Percentiles rank a stretch among this genome's conserved stretches.
phyloP scores from a whole-genome alignment of 2,113 vertebrate genomes.

The Microtus ochrogaster region DNA sequence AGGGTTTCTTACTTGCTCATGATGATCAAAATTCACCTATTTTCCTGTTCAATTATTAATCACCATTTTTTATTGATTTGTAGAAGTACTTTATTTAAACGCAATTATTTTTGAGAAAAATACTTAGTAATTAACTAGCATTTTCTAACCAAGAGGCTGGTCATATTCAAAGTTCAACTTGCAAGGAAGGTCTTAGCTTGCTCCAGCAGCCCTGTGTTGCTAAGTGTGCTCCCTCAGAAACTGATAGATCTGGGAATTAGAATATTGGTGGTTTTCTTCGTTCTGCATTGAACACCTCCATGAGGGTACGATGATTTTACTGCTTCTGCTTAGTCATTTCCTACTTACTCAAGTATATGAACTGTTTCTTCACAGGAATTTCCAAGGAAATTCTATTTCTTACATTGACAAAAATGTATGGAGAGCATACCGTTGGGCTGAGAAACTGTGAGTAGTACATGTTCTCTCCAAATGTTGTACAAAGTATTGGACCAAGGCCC shows the following conservation, averaged over 20 bases:
- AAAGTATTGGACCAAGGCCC: background rate
- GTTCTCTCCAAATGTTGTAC: background rate
- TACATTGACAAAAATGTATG: slow-evolving; percentile 47
- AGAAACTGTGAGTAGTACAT: slow-evolving; percentile 80
- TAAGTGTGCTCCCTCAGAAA: background rate
- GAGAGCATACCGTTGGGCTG: slow-evolving; percentile 78
- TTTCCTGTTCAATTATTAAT: background rate
- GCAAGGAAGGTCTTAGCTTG: background rate
- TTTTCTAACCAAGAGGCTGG: background rate
- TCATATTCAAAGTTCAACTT: background rate
- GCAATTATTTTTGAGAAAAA: background rate
- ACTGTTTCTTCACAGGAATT: slow-evolving; percentile 79
- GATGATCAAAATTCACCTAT: background rate
- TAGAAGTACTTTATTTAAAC: background rate
- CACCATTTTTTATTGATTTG: background rate
- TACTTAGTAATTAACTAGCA: background rate
- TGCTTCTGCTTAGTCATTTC: slow-evolving; percentile 14
- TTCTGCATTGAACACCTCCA: background rate
- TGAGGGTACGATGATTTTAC: background rate
- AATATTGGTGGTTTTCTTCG: background rate
- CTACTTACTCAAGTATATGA: background rate
- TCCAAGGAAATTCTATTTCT: slow-evolving; percentile 80
- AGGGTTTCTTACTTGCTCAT: background rate
- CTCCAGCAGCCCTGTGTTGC: background rate
- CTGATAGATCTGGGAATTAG: background rate